Conservation (phyloP, 1,140 invertebrate genomes). For the Bactericera cockerelli region DNA sequence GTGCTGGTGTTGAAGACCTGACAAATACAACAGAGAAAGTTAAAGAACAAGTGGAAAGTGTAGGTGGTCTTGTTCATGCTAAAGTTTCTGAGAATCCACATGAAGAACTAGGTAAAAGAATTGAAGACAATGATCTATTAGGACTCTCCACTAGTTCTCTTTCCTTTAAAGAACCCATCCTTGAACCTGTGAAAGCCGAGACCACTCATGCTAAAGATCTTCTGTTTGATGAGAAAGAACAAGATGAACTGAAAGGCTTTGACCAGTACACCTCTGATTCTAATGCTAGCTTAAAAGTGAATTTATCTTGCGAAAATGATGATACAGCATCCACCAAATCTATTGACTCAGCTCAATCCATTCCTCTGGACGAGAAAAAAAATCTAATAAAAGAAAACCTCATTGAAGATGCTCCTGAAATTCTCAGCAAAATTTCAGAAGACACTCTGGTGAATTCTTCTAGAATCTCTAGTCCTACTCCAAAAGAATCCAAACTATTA, state of each 20-base stretch:
- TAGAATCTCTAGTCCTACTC: neutral
- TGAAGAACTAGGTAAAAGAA: neutral
- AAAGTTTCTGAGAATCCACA: neutral
- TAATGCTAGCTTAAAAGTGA: conserved; percentile 5
- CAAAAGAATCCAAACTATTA: neutral
- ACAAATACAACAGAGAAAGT: no score
- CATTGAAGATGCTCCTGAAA: neutral
- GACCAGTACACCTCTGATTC: conserved; percentile 3
- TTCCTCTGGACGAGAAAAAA: neutral
- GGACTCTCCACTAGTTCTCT: neutral
- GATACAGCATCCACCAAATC: conserved; percentile 6
- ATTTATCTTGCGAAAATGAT: conserved; percentile 3
- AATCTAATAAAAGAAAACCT: neutral
- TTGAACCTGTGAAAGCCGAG: neutral
- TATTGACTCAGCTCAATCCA: conserved; percentile 4
- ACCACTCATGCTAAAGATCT: neutral
- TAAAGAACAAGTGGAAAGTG: no score
- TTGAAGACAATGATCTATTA: neutral
- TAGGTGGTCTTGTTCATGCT: no score
- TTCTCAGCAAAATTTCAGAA: neutral
- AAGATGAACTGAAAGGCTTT: conserved; percentile 6
- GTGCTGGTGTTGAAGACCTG: no score
- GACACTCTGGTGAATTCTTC: neutral
- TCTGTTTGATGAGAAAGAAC: conserved; percentile 7
- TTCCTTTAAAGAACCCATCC: neutral